These are phyloP conservation scores for Delphinus delphis DNA, from an alignment of 2,113 vertebrate species.

Conservation along the genomic window DNA sequence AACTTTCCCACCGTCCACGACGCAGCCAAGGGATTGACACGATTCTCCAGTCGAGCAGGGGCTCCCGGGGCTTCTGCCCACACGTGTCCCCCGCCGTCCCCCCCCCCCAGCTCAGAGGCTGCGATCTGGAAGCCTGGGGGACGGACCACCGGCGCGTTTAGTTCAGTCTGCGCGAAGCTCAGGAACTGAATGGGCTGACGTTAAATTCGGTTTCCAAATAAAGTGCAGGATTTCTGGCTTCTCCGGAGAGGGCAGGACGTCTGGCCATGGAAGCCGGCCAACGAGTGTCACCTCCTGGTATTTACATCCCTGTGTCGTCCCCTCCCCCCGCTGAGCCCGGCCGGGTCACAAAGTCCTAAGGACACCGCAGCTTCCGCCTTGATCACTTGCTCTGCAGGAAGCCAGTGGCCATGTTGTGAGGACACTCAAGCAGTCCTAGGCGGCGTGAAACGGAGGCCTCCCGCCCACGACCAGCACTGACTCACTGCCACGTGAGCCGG, in stretches of 20 bases:
- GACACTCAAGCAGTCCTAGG: background rate
- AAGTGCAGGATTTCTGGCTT: background rate
- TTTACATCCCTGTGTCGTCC: background rate
- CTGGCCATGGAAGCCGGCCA: background rate
- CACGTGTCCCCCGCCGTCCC: too few relatives aligned
- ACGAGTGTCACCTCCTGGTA: too few relatives aligned
- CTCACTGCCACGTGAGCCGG: accelerated
- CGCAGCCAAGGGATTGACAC: background rate
- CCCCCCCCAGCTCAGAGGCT: background rate
- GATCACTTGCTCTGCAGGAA: background rate
- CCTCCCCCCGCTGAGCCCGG: background rate
- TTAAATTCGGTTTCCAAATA: background rate
- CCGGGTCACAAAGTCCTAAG: background rate
- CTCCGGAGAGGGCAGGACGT: background rate
- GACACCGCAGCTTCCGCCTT: background rate
- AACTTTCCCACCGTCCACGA: accelerated
- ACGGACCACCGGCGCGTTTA: accelerated
- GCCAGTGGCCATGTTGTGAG: accelerated
- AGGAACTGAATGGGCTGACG: background rate
- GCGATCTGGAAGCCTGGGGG: accelerated
- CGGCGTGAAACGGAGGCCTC: background rate
- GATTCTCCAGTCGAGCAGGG: background rate
- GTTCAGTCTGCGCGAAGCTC: accelerated
- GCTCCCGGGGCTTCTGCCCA: background rate
- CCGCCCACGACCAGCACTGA: background rate